phyloP scores from a whole-genome alignment of 2,797 vertebrate genomes.

The Aphelocoma californica region DNA sequence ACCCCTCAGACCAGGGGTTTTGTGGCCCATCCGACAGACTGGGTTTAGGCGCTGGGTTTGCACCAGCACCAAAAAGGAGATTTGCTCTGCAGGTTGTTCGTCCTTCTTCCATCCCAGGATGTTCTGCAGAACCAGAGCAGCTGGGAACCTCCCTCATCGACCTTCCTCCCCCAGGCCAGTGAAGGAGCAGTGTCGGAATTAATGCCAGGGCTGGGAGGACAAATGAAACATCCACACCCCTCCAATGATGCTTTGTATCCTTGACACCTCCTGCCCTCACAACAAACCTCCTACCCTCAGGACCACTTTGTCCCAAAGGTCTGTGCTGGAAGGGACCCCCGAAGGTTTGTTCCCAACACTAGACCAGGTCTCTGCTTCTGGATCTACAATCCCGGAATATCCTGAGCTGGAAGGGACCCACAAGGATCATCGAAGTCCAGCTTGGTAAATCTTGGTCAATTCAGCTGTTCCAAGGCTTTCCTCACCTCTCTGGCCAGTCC shows the following conservation, averaged over 20 bases:
- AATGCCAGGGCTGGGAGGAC: not conserved
- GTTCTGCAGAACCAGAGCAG: not conserved
- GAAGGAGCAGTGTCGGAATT: not conserved
- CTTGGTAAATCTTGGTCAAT: not conserved
- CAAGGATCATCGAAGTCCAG: not conserved
- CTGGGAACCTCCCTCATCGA: not conserved
- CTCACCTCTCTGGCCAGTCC: not conserved
- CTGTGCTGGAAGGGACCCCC: not conserved
- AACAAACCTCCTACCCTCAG: not conserved
- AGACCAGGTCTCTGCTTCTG: not conserved
- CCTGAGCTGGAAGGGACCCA: not conserved
- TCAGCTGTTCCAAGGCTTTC: not conserved
- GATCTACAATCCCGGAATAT: not conserved
- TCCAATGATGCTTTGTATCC: not conserved
- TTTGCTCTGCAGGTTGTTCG: not conserved
- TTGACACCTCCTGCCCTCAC: not conserved
- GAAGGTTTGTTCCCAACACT: not conserved
- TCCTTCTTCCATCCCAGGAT: not conserved
- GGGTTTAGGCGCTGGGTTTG: not conserved
- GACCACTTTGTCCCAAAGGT: not conserved
- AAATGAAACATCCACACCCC: not conserved
- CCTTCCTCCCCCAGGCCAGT: not conserved
- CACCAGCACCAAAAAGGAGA: not conserved
- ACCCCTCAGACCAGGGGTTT: not conserved
- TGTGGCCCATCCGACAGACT: too few relatives aligned